A percentile compares a stretch with the other conserved stretches of the same genome.
Evolutionary conservation across 2,888 invertebrate species (phyloP).

Genomic region (Leptopilina syphax): DNA sequence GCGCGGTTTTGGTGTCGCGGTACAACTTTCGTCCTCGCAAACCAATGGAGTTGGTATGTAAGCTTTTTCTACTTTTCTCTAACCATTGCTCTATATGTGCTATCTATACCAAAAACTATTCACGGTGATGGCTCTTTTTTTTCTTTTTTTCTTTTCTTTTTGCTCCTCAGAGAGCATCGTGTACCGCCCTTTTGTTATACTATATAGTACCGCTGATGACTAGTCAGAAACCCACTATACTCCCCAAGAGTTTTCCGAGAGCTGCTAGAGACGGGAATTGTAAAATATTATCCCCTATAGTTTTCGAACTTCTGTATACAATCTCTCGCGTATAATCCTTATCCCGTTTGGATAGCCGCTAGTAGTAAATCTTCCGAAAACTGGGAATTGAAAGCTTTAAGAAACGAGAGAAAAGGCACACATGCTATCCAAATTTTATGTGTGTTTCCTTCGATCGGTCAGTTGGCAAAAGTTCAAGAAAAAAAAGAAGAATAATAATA

Average conservation of each 20-base stretch:
- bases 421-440: constrained; percentile 10
- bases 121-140: constrained; percentile 52
- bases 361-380: constrained; percentile 13
- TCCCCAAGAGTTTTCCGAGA: constrained; percentile 23
- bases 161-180: constrained; percentile 59
- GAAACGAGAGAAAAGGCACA: not conserved
- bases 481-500: not conserved
- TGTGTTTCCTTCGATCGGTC: not conserved
- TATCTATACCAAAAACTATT: constrained; percentile 46
- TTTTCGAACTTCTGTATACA: constrained; percentile 45
- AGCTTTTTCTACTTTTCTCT: constrained; percentile 38
- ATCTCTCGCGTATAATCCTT: constrained; percentile 24
- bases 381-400: constrained; percentile 12
- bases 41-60: constrained; percentile 81
- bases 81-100: constrained; percentile 42
- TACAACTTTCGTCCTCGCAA: constrained; percentile 91
- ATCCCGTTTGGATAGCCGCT: not conserved
- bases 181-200: constrained; percentile 46
- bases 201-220: constrained; percentile 46
- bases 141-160: constrained; percentile 22
- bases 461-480: constrained; percentile 1
- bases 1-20: constrained; percentile 97
- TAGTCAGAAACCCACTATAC: constrained; percentile 30
- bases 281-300: constrained; percentile 40
- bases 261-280: constrained; percentile 41